A percentile compares a stretch with the other conserved stretches of the same genome.
These are phyloP conservation scores for Microchirus variegatus DNA, from an alignment of 2,797 vertebrate genomes.

Conservation along the genomic window DNA sequence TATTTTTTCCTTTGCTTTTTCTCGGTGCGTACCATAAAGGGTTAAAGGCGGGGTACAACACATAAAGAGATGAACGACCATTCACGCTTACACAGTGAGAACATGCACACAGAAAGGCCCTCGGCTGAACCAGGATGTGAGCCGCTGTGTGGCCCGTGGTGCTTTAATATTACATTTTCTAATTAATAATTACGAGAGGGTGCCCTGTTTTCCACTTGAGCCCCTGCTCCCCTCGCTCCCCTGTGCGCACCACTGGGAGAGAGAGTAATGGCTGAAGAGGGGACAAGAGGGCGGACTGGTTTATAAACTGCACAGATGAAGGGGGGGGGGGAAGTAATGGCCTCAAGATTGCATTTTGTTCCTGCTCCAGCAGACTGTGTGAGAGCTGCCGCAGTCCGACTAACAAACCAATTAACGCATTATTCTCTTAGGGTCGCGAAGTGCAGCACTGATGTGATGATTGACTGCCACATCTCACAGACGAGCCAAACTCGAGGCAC, in stretches of 20 bases:
- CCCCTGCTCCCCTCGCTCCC: no score
- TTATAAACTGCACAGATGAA: conserved; percentile 36
- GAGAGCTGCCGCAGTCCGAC: conserved; percentile 18
- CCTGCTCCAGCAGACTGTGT: conserved; percentile 10
- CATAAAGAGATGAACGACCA: no score
- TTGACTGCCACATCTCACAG: background rate
- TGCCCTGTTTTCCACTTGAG: no score
- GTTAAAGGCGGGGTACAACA: no score
- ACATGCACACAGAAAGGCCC: no score
- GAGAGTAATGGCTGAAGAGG: conserved; percentile 2
- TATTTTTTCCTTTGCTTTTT: no score
- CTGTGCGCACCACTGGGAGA: background rate
- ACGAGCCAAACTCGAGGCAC: background rate
- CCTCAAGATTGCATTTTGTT: conserved; percentile 44
- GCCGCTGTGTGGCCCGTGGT: no score
- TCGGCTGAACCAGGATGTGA: no score
- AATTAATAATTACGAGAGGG: no score
- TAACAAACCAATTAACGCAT: conserved; percentile 11
- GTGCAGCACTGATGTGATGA: conserved; percentile 9
- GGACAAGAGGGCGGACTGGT: conserved; percentile 29
- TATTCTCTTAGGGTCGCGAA: conserved; percentile 1
- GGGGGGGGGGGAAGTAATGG: conserved; percentile 47
- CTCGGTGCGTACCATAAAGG: no score
- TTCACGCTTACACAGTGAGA: no score
- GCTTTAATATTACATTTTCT: no score